Conservation (phyloP, 1,140 invertebrate species). For the Pinna nobilis region DNA sequence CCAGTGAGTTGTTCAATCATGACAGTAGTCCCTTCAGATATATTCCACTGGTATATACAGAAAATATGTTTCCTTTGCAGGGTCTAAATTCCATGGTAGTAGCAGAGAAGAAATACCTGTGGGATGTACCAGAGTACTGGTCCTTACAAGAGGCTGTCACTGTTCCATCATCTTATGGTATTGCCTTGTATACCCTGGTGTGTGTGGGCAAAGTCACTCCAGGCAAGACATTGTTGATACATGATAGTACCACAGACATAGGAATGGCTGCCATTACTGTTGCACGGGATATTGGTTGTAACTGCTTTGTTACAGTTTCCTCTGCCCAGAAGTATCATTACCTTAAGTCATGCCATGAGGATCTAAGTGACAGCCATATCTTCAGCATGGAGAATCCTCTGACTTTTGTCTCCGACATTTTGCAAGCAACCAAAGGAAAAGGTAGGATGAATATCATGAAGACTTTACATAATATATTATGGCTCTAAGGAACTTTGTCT, state of each 20-base stretch:
- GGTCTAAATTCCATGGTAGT: conserved; percentile 92
- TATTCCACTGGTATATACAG: too few relatives aligned
- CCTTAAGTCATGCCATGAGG: conserved; percentile 88
- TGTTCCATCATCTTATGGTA: conserved; percentile 93
- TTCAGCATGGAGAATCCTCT: conserved; percentile 92
- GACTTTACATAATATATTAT: neutral
- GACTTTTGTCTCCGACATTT: conserved; percentile 85
- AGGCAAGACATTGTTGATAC: conserved; percentile 90
- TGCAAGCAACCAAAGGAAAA: conserved; percentile 78
- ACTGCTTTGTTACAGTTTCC: conserved; percentile 74
- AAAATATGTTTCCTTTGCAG: conserved; percentile 43
- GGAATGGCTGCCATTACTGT: conserved; percentile 96
- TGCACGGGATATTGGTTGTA: conserved; percentile 88
- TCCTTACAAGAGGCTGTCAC: conserved; percentile 92
- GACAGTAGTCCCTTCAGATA: too few relatives aligned
- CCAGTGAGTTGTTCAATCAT: too few relatives aligned
- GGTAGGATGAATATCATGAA: conserved; percentile 36
- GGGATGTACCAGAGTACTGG: conserved; percentile 93
- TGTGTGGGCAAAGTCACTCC: conserved; percentile 88
- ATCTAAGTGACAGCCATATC: conserved; percentile 87
- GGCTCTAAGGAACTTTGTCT: neutral
- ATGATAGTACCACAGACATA: conserved; percentile 95
- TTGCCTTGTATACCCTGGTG: conserved; percentile 92
- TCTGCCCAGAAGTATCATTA: conserved; percentile 90
- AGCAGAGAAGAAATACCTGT: conserved; percentile 88